Evolutionary conservation across 1,140 invertebrate species (phyloP).

Genomic region (Halesus radiatus): DNA sequence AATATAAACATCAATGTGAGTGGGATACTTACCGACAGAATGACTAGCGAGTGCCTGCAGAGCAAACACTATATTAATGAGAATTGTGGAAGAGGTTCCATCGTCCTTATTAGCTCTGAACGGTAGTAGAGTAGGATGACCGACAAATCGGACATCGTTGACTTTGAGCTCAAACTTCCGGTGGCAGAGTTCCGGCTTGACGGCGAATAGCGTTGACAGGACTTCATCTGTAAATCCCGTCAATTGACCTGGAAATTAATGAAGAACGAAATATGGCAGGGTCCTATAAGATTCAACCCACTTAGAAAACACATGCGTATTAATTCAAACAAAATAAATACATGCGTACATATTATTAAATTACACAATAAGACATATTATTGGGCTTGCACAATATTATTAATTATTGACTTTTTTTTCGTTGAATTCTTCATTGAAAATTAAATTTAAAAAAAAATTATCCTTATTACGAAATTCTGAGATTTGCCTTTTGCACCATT

Average conservation of each 20-base stretch:
- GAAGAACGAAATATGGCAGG: neutral
- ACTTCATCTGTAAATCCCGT: conserved; percentile 88
- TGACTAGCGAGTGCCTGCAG: conserved; percentile 90
- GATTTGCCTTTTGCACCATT: too few relatives aligned
- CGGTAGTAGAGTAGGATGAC: conserved; percentile 87
- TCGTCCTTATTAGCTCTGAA: conserved; percentile 76
- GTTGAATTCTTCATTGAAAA: too few relatives aligned
- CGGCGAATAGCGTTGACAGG: conserved; percentile 91
- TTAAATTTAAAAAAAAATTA: too few relatives aligned
- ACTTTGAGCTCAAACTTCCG: conserved; percentile 95
- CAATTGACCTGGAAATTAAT: conserved; percentile 69
- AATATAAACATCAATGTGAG: too few relatives aligned
- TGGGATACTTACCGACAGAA: conserved; percentile 76
- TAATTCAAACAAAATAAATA: neutral
- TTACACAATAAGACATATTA: too few relatives aligned
- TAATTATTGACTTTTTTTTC: too few relatives aligned
- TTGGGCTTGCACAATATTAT: too few relatives aligned
- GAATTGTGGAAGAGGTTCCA: conserved; percentile 77
- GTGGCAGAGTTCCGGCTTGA: conserved; percentile 90
- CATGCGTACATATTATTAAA: too few relatives aligned
- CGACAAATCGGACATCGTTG: conserved; percentile 95
- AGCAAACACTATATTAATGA: conserved; percentile 95
- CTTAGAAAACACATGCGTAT: too few relatives aligned
- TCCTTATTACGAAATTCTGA: too few relatives aligned
- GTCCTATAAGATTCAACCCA: neutral